Evolutionary conservation across 92 coral and sea anemone genomes (phyloP).

Genomic region (Zoanthus gigantus): DNA sequence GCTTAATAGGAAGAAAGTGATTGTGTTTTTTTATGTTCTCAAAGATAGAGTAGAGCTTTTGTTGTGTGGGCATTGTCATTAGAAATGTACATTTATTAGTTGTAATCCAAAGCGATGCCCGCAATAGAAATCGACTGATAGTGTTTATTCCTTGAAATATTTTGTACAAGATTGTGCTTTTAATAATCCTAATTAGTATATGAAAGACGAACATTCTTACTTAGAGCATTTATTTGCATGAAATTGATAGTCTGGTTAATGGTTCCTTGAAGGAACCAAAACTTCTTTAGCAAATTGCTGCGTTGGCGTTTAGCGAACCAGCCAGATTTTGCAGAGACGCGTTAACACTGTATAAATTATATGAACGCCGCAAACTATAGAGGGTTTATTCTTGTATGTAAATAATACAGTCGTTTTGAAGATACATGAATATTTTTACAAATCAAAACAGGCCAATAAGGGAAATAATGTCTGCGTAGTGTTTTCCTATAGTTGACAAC

Average conservation of each 20-base stretch:
- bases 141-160: constrained; percentile 15
- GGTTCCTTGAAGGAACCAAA: neutral
- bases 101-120: constrained; percentile 36
- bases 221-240: neutral
- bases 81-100: constrained; percentile 50
- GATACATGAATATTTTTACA: constrained; percentile 63
- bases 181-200: neutral
- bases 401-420: constrained; percentile 58
- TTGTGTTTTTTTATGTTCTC: neutral
- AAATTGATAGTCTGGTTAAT: neutral
- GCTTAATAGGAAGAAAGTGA: neutral
- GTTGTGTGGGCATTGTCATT: constrained; percentile 15
- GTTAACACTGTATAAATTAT: constrained; percentile 24
- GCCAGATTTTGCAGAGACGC: neutral
- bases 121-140: constrained; percentile 15
- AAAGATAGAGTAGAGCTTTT: neutral
- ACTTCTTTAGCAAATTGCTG: constrained; percentile 6
- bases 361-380: neutral
- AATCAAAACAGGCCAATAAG: constrained; percentile 66
- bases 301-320: constrained; percentile 8
- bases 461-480: constrained; percentile 21
- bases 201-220: neutral
- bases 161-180: neutral
- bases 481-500: constrained; percentile 18
- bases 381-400: constrained; percentile 46